Conservation (phyloP, 2,113 vertebrate species). For the Malurus alboscapulatus region DNA sequence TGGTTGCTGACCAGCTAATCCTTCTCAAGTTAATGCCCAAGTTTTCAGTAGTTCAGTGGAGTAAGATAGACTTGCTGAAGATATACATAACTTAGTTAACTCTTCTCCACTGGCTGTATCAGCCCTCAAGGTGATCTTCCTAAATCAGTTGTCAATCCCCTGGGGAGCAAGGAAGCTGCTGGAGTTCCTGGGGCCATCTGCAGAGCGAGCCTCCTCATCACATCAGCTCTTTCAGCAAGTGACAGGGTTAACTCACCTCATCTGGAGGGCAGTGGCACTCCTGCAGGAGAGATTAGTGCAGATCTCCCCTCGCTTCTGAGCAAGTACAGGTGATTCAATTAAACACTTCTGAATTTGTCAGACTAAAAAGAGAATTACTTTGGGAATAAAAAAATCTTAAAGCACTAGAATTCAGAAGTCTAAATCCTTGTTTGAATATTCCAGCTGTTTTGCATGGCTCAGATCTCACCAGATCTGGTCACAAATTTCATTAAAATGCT, state of each 20-base stretch:
- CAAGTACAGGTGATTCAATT: neutral
- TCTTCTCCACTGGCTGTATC: neutral
- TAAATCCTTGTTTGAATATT: neutral
- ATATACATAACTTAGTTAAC: neutral
- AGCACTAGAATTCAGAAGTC: neutral
- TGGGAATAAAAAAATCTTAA: neutral
- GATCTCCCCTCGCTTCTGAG: neutral
- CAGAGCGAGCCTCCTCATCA: neutral
- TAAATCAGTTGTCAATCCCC: neutral
- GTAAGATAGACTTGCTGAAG: neutral
- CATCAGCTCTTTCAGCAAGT: neutral
- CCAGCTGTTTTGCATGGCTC: neutral
- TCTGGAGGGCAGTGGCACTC: neutral
- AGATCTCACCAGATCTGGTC: neutral
- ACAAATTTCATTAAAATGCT: neutral
- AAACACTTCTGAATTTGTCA: neutral
- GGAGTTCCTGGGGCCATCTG: neutral
- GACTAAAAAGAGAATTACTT: neutral
- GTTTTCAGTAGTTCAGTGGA: neutral
- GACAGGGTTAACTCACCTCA: neutral
- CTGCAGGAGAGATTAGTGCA: neutral
- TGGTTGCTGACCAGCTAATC: neutral
- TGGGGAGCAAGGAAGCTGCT: rapidly evolving
- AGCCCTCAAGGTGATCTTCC: neutral
- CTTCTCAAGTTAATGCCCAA: neutral